Percentiles rank a stretch among this genome's conserved stretches.
These are phyloP conservation scores for mouse (Mus musculus) DNA, from an alignment of 2,113 vertebrate species.

Conservation along the genomic window GRCm39 chr1:41165001-41165500, in stretches of 20 bases:
- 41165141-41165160: slow-evolving; percentile 64
- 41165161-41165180: slow-evolving; percentile 27
- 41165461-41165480: slow-evolving; percentile 18
- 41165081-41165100: slow-evolving; percentile 72
- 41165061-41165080: slow-evolving; percentile 59
- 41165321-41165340: slow-evolving; percentile 65
- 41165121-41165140: slow-evolving; percentile 66
- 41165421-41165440: slow-evolving; percentile 70
- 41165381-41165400: neutral
- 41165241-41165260: slow-evolving; percentile 44
- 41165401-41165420: slow-evolving; percentile 27
- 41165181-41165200: slow-evolving; percentile 23
- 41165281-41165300: neutral
- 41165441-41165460: slow-evolving; percentile 43
- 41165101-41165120: slow-evolving; percentile 70
- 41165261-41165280: slow-evolving; percentile 51
- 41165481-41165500: neutral
- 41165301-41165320: neutral
- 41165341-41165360: slow-evolving; percentile 37
- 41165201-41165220: slow-evolving; percentile 7
- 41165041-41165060: neutral
- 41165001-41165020: neutral
- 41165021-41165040: neutral
- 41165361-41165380: slow-evolving; percentile 50
- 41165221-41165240: slow-evolving; percentile 46